Evolutionary conservation across 2,797 vertebrate genomes (phyloP).

Genomic region (Amblyopsis hoosieri): DNA sequence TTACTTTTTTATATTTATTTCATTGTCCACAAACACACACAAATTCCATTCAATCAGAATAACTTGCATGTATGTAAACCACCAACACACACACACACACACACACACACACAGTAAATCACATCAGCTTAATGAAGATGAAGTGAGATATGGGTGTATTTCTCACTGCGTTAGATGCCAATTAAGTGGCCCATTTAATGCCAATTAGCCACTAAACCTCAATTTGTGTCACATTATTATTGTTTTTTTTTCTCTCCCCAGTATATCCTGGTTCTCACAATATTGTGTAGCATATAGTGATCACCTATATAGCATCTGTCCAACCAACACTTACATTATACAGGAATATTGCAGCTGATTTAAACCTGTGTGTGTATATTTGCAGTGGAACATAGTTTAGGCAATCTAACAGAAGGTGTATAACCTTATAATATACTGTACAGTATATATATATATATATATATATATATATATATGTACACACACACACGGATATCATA

Average conservation of each 20-base stretch:
- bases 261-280: slow-evolving; percentile 48
- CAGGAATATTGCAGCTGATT: slow-evolving; percentile 10
- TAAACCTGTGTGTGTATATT: not conserved
- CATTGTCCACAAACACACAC: slow-evolving; percentile 13
- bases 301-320: slow-evolving; percentile 49
- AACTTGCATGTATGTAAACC: slow-evolving; percentile 9
- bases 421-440: too few species aligned
- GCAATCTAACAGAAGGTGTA: too few species aligned
- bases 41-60: not conserved
- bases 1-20: not conserved
- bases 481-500: too few species aligned
- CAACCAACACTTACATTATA: slow-evolving; percentile 3
- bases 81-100: slow-evolving; percentile 22
- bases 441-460: too few species aligned
- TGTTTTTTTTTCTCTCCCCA: slow-evolving; percentile 47
- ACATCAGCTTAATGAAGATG: slow-evolving; percentile 77
- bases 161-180: slow-evolving; percentile 68
- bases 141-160: slow-evolving; percentile 79
- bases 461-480: too few species aligned
- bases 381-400: not conserved
- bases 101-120: slow-evolving; percentile 51
- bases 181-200: slow-evolving; percentile 79
- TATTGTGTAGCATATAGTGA: slow-evolving; percentile 9
- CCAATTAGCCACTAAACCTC: slow-evolving; percentile 76
- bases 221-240: slow-evolving; percentile 72